Base-by-base conservation (phyloP, 2,113 vertebrate genomes). In the Platichthys flesus region DNA sequence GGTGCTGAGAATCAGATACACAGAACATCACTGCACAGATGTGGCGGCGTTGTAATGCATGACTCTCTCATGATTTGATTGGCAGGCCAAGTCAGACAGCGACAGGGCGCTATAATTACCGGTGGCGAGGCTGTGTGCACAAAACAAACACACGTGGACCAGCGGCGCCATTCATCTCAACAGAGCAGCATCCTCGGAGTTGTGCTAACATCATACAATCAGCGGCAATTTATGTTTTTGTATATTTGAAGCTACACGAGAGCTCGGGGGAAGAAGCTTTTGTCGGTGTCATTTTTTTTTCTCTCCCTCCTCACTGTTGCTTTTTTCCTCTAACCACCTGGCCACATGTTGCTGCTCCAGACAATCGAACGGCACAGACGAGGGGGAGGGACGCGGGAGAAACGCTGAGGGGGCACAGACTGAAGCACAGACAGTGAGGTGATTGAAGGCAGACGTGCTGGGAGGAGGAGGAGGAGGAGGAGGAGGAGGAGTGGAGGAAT, bases 281-380 rank as follows among this genome's bases (percentile, higher is more conserved):
- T 88, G 70, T 85, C 77, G 78, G 58, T 24, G 71, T 80, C 45
- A 40, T 66, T 85, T 78, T 74, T 45, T 49, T 60, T 12, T 9
- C 52, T 42, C n/a, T 54, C 54, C 13, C 9, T 28, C 56, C 56
- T 66, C 65, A 24, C 62, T 52, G 65, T 65, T 64, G 75, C 57
- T 76, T 85, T 78, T 78, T 65, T 26, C 61, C 81, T 54, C 78
- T 62, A 60, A 63, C 56, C 89, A 90, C 87, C 91, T 92, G 88
- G 88, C 85, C 88, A 93, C 92, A 83, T 93, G 92, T 89, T 94
- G 91, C 90, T 80, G 69, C 51, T 49, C 71, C 80, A 90, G 80
- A 91, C 87, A 84, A 87, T 78, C 24, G 57, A 67, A 67, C 58
- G 76, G 57, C 67, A 82, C 51, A 61, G 65, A 66, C 8, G 70